Percentiles rank a stretch among this genome's conserved stretches.
Conservation (phyloP, 1,140 invertebrate species). For the Trichonephila clavata region DNA sequence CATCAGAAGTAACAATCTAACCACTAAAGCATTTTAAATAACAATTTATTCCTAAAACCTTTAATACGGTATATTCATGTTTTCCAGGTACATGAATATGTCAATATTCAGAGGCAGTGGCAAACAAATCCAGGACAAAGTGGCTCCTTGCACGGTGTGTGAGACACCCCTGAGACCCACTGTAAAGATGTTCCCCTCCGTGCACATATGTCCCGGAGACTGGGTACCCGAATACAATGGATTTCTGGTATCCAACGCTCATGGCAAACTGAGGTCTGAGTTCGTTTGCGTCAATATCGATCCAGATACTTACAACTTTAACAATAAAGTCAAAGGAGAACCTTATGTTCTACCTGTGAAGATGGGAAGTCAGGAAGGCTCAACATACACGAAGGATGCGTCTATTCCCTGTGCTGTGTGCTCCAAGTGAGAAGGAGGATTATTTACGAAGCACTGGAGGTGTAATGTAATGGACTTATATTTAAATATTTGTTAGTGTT, state of each 20-base stretch:
- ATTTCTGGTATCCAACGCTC: not conserved
- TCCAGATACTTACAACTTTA: not conserved
- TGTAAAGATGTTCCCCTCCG: not conserved
- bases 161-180: conserved; percentile 10
- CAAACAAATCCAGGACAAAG: not conserved
- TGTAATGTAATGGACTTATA: not conserved
- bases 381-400: not conserved
- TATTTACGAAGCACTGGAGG: not conserved
- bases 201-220: not conserved
- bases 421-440: not conserved
- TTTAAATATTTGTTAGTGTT: not conserved
- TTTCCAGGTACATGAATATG: conserved; percentile 14
- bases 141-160: not conserved
- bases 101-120: not conserved
- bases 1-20: no score
- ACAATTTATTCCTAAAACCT: no score
- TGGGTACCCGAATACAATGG: conserved; percentile 41
- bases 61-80: not conserved
- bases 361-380: not conserved
- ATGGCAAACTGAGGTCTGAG: not conserved
- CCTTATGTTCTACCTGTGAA: not conserved
- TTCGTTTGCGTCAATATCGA: not conserved
- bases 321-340: not conserved
- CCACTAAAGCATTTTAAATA: no score
- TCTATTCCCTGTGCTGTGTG: conserved; percentile 15